Percentiles rank a stretch among this genome's conserved stretches.
These are phyloP conservation scores for Mormyrops boulengeri DNA, from an alignment of 2,797 vertebrate species.

Conservation along the genomic window DNA sequence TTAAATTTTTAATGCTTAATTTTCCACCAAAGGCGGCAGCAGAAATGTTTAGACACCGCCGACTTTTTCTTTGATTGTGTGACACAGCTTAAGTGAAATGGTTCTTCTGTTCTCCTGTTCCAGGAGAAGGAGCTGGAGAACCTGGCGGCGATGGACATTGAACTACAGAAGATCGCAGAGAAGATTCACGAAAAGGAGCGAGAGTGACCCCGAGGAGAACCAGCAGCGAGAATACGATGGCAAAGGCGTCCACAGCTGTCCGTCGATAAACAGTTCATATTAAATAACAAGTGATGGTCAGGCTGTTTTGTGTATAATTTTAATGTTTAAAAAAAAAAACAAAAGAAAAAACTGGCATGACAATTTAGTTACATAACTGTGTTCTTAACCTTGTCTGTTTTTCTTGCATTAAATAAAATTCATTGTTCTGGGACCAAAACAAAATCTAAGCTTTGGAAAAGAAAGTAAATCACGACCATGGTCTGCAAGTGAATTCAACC, in stretches of 20 bases:
- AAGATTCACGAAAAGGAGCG: slow-evolving; percentile 67
- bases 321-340: slow-evolving; percentile 21
- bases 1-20: not conserved
- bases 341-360: slow-evolving; percentile 64
- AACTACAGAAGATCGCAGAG: slow-evolving; percentile 81
- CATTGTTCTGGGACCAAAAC: slow-evolving; percentile 64
- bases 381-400: slow-evolving; percentile 56
- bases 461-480: not conserved
- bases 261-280: slow-evolving; percentile 37
- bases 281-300: slow-evolving; percentile 43
- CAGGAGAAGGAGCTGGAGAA: slow-evolving; percentile 82
- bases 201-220: slow-evolving; percentile 39
- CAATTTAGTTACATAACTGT: slow-evolving; percentile 49
- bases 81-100: not conserved
- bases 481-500: not conserved
- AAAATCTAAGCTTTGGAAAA: not conserved
- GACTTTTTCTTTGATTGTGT: not conserved
- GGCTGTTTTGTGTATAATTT: slow-evolving; percentile 35
- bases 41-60: not conserved
- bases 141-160: slow-evolving; percentile 79
- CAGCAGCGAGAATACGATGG: not conserved
- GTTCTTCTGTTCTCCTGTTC: not conserved
- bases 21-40: not conserved
- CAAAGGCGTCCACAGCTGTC: not conserved
- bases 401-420: slow-evolving; percentile 82